Conservation (phyloP, 2,888 invertebrate genomes). For the Geotrupes spiniger region DNA sequence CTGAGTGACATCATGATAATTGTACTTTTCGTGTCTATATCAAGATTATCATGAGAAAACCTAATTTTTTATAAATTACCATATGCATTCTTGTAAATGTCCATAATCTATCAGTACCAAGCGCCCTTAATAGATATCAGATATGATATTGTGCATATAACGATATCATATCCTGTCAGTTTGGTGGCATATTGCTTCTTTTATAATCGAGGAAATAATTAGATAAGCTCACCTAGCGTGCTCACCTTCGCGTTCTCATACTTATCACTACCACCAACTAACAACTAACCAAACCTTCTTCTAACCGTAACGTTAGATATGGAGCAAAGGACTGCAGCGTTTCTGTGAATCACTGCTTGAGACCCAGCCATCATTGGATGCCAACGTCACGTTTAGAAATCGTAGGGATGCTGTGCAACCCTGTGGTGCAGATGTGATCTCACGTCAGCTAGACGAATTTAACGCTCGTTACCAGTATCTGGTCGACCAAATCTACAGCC, state of each 20-base stretch:
- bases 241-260: conserved; percentile 14
- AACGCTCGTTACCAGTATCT: conserved; percentile 76
- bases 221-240: neutral
- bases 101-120: too few species aligned
- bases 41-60: too few species aligned
- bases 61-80: too few species aligned
- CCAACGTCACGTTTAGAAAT: conserved; percentile 44
- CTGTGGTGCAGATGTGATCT: conserved; percentile 70
- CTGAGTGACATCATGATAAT: too few species aligned
- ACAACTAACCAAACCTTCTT: conserved; percentile 57
- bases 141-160: too few species aligned
- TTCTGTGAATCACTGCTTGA: conserved; percentile 82
- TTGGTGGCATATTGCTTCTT: too few species aligned
- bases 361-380: conserved; percentile 77
- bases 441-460: conserved; percentile 74
- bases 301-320: conserved; percentile 66
- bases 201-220: neutral
- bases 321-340: conserved; percentile 79
- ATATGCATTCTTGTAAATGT: too few species aligned
- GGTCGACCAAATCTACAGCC: conserved; percentile 66
- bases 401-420: conserved; percentile 41
- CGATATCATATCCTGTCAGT: too few species aligned
- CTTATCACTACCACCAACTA: conserved; percentile 44
- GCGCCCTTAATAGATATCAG: too few species aligned
- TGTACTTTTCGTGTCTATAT: too few species aligned